Evolutionary conservation across 2,888 invertebrate genomes (phyloP).

Genomic region (Diarsia mendica): DNA sequence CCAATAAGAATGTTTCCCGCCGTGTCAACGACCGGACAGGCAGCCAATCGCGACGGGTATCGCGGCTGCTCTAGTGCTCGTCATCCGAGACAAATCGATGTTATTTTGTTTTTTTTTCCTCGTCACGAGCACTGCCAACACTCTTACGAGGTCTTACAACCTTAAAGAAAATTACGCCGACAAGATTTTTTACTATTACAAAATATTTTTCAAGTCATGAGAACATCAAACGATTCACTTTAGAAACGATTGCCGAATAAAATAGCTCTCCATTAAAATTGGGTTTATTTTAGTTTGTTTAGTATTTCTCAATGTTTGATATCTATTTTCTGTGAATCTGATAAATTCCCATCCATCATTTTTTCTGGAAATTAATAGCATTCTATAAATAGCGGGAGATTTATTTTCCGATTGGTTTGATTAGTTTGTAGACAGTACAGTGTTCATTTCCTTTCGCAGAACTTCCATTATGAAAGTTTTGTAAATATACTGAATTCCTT

Average conservation of each 20-base stretch:
- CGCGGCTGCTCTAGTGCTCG: slow-evolving; percentile 76
- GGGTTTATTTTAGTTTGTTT: slow-evolving; percentile 41
- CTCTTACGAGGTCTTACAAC: slow-evolving; percentile 62
- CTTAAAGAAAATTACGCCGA: slow-evolving; percentile 35
- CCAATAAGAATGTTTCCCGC: slow-evolving; percentile 70
- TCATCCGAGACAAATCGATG: slow-evolving; percentile 85
- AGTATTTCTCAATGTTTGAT: slow-evolving; percentile 41
- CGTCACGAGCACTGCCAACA: slow-evolving; percentile 76
- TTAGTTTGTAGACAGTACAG: background rate
- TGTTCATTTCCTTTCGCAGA: background rate
- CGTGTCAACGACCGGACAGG: slow-evolving; percentile 81
- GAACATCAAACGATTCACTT: slow-evolving; percentile 23
- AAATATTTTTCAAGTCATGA: slow-evolving; percentile 21
- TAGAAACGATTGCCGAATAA: slow-evolving; percentile 26
- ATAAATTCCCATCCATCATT: slow-evolving; percentile 48
- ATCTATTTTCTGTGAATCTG: slow-evolving; percentile 34
- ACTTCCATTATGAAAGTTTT: background rate
- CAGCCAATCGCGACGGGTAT: slow-evolving; percentile 79
- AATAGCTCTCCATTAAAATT: slow-evolving; percentile 37
- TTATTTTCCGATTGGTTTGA: slow-evolving; percentile 30
- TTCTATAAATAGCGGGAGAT: slow-evolving; percentile 24
- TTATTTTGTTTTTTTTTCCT: slow-evolving; percentile 76
- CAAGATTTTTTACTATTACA: slow-evolving; percentile 35
- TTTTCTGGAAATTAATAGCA: slow-evolving; percentile 43
- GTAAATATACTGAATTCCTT: background rate